These are phyloP conservation scores for Natator depressus DNA, from an alignment of 2,113 vertebrate genomes.

Conservation along the genomic window DNA sequence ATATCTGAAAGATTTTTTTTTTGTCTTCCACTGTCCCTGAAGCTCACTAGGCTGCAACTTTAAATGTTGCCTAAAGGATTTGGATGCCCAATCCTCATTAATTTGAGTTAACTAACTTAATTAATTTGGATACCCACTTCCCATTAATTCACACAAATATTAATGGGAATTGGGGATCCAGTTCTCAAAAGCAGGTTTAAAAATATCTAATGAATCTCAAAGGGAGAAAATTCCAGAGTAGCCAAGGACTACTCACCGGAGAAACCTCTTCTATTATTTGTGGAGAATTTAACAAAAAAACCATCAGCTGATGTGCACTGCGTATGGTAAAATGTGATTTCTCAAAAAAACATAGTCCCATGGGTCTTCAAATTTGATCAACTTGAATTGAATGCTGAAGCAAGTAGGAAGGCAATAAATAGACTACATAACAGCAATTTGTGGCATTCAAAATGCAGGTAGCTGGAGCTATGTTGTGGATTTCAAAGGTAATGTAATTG, in stretches of 20 bases:
- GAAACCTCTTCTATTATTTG: background rate
- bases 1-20: background rate
- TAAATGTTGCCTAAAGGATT: conserved; percentile 53
- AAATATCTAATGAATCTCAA: conserved; percentile 68
- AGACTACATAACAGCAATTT: background rate
- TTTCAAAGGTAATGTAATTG: fast-evolving
- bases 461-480: background rate
- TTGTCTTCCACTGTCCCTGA: background rate
- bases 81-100: conserved; percentile 60
- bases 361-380: background rate
- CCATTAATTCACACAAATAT: conserved; percentile 61
- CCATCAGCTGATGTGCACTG: background rate
- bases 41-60: conserved; percentile 17
- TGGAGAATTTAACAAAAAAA: background rate
- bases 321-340: background rate
- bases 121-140: conserved; percentile 63
- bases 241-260: background rate
- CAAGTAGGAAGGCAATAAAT: background rate
- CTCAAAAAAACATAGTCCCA: fast-evolving
- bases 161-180: conserved; percentile 60
- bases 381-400: background rate
- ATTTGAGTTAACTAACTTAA: conserved; percentile 59
- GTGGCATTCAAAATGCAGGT: background rate
- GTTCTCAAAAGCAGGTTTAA: conserved; percentile 64
- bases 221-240: conserved; percentile 29